Evolutionary conservation across 2,113 vertebrate genomes (phyloP).

Genomic region (Lagopus muta): DNA sequence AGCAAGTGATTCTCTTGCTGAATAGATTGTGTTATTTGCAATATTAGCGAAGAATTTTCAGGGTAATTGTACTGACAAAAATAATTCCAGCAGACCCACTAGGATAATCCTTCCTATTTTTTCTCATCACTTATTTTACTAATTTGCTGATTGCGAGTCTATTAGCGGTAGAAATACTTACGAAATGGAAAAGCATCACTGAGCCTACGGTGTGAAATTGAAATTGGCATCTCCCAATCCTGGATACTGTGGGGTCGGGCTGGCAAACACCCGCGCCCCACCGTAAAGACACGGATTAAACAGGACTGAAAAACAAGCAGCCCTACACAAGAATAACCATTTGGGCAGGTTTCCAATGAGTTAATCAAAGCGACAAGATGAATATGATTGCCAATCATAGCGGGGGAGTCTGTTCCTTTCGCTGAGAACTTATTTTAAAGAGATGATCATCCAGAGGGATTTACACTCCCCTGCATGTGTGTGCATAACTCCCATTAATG

Average conservation of each 20-base stretch:
- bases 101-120: constrained; percentile 57
- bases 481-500: constrained; percentile 26
- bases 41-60: constrained; percentile 68
- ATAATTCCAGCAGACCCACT: constrained; percentile 56
- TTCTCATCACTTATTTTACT: constrained; percentile 53
- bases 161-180: constrained; percentile 53
- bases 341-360: constrained; percentile 19
- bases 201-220: constrained; percentile 32
- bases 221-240: constrained; percentile 29
- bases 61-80: constrained; percentile 70
- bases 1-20: constrained; percentile 56
- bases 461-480: not conserved
- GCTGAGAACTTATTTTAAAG: constrained; percentile 13
- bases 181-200: constrained; percentile 45
- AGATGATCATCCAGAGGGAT: constrained; percentile 48
- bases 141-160: constrained; percentile 67
- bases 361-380: constrained; percentile 33
- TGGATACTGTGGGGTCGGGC: constrained; percentile 22
- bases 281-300: constrained; percentile 38
- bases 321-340: constrained; percentile 21
- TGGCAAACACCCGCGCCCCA: not conserved
- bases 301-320: not conserved
- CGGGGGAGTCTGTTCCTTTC: constrained; percentile 37
- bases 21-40: constrained; percentile 69
- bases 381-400: constrained; percentile 66